Evolutionary conservation across 1,140 invertebrate genomes (phyloP), one percentile per base, ranked within the genome.

Genomic region (Ladona fulva): DNA sequence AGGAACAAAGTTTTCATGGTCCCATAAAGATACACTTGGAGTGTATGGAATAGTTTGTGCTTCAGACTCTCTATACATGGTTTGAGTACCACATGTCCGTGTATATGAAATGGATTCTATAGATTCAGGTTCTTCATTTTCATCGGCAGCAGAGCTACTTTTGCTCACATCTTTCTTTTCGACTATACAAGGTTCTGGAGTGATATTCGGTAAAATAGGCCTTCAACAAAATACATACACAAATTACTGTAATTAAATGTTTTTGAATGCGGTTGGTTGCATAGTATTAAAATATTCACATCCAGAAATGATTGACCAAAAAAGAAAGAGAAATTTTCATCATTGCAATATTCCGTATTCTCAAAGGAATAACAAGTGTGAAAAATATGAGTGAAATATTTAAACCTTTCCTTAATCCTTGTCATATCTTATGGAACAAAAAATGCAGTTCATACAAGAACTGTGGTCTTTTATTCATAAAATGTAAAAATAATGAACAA

Each of bases 21-120:
- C 52, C n/a, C 52, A 66, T 66, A 66, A 66, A 66, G 52, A 6
- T 6, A 66, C 52, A 66, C 1, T 1, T 19, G 92, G 90, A 76
- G 92, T 89, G 89, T 93, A 95, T 0, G 93, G 93, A 37, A 87
- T 84, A 0, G 94, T 95, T 84, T 95, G 93, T 16, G 91, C 87
- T 80, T 92, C 92, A 5, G 89, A 90, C 80, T 95, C 94, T 79
- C 93, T 87, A 82, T 87, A 92, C 80, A 91, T 86, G 0, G 92
- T 94, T 85, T 94, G 92, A 0, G 88, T 89, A 37, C 83, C 85
- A 66, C 87, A 83, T 74, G 86, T 89, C 52, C 83, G 83, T 0
- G 83, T 6, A 16, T 6, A 19, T 19, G 12, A 22, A 66, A 6
- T 22, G 1, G 52, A 66, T 66, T 66, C n/a, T 66, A 66, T 12